phyloP scores from a whole-genome alignment of 2,797 vertebrate genomes.

The Malacoctenus gilli region DNA sequence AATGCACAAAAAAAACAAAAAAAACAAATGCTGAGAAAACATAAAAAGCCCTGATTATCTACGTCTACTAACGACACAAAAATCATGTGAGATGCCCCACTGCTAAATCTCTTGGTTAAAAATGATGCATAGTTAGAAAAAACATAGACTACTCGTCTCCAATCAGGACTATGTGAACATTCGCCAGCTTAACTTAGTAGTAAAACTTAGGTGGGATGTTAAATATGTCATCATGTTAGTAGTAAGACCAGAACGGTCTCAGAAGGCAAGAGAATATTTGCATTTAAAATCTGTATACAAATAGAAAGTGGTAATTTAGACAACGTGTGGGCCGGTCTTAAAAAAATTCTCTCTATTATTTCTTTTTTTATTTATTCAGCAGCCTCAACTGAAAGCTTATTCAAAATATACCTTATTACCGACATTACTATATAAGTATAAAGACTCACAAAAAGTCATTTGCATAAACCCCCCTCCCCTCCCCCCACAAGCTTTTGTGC shows the following conservation, averaged over 20 bases:
- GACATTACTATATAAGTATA: slow-evolving; percentile 68
- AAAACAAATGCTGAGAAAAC: slow-evolving; percentile 14
- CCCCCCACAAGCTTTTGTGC: slow-evolving; percentile 68
- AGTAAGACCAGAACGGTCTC: slow-evolving; percentile 70
- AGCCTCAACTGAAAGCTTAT: slow-evolving; percentile 71
- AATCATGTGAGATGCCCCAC: slow-evolving; percentile 68
- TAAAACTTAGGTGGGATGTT: slow-evolving; percentile 63
- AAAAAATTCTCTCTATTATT: slow-evolving; percentile 46
- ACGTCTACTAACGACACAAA: slow-evolving; percentile 74
- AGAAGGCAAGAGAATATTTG: slow-evolving; percentile 78
- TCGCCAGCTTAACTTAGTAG: slow-evolving; percentile 67
- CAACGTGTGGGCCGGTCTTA: slow-evolving; percentile 62
- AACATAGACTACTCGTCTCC: slow-evolving; percentile 69
- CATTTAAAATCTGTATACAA: slow-evolving; percentile 75
- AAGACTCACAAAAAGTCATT: slow-evolving; percentile 71
- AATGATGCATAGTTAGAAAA: slow-evolving; percentile 86
- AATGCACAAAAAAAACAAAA: not conserved
- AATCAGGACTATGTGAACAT: slow-evolving; percentile 69
- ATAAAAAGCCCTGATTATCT: slow-evolving; percentile 66
- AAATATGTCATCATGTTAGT: slow-evolving; percentile 62
- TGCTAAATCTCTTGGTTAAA: slow-evolving; percentile 82
- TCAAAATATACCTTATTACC: slow-evolving; percentile 73
- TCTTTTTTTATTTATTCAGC: slow-evolving; percentile 60
- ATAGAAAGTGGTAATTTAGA: slow-evolving; percentile 74
- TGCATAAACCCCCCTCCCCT: slow-evolving; percentile 74